Base-by-base conservation (phyloP, 2,797 vertebrate species). In the Falco rusticolus region DNA sequence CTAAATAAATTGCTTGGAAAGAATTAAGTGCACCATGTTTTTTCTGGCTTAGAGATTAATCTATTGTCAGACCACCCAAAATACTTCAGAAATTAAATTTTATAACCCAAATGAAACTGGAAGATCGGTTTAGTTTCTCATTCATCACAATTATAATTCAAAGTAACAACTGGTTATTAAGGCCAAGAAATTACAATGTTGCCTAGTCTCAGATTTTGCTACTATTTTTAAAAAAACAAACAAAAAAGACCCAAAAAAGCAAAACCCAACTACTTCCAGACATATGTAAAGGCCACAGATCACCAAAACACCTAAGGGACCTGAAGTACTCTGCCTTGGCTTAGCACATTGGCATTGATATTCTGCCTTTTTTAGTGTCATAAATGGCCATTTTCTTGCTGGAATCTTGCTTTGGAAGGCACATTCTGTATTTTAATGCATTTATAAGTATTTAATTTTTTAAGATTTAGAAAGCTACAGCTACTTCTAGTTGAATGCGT, bases 1-100 rank as follows among this genome's bases (percentile, higher is more conserved):
- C 48, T 84, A 77, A 81, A 76, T 89, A 87, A 93, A 80, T 89
- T 76, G 59, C 70, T 90, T 94, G 79, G 87, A 74, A 93, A 75
- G n/a, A 91, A 82, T 80, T 76, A 86, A 50, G 37, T 41, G 37
- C 39, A 90, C 19, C 37, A 33, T 87, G 47, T 54, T 26, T 91
- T 88, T 90, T 78, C 70, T 94, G 72, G 54, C 84, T 84, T 21
- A 72, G 50, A 93, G 61, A 87, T 60, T 37, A 51, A 93, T 29
- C 63, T 90, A 10, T 91, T 57, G n/a, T 91, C 47, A 91, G 93
- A 76, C 83, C 87, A 93, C 87, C 50, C 86, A 72, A 78, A 93
- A 91, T 76, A 64, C 26, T 88, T 94, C 8, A 64, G 41, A 87
- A 89, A 70, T 76, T 59, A 91, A 75, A 65, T 95, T 96, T 88